Evolutionary conservation across 2,888 invertebrate genomes (phyloP).

Genomic region (Vandiemenella viatica): DNA sequence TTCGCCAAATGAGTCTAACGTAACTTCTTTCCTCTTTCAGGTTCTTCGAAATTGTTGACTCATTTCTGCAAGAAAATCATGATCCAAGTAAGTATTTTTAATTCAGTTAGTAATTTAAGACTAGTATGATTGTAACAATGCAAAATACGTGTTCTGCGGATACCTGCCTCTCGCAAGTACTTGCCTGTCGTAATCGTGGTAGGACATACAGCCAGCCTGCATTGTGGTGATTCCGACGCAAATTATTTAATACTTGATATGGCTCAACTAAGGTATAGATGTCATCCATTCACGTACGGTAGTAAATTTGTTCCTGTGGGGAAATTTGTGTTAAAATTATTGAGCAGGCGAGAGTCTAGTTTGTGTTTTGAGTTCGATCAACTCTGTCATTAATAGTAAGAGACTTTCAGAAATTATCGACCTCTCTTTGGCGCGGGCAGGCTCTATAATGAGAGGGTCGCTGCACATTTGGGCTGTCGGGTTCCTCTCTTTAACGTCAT

Average conservation of each 20-base stretch:
- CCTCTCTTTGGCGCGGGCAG: no score
- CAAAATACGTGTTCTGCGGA: no score
- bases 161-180: neutral
- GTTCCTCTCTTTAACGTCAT: no score
- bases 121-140: no score
- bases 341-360: neutral
- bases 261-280: neutral
- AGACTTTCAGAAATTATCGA: neutral
- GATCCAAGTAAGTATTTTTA: neutral
- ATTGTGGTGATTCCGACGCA: neutral
- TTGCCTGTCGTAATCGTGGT: neutral
- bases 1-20: no score
- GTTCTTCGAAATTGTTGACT: neutral
- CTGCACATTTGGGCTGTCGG: no score
- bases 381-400: neutral
- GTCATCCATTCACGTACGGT: neutral
- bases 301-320: neutral
- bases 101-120: neutral
- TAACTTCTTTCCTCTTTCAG: neutral
- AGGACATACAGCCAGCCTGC: neutral
- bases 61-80: neutral
- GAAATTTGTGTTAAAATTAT: neutral
- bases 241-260: neutral
- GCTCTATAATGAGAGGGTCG: no score
- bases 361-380: neutral